phyloP scores from a whole-genome alignment of 2,797 vertebrate genomes.

The Hephaestus fuliginosus region DNA sequence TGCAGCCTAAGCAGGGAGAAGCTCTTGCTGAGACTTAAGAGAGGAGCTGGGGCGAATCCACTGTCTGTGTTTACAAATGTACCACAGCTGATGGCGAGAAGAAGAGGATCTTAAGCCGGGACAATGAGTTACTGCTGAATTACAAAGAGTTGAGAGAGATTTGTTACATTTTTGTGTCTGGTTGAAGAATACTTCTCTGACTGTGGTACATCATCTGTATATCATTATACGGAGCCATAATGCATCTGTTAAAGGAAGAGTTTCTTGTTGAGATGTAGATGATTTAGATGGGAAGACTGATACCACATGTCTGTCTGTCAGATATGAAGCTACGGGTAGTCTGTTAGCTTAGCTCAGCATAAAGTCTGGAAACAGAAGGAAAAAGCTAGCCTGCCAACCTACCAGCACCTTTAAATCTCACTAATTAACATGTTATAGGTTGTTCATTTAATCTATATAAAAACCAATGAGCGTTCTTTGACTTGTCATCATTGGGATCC shows the following conservation, averaged over 20 bases:
- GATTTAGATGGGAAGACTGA: background rate
- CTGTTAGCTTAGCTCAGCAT: background rate
- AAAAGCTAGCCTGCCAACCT: background rate
- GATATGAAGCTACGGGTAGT: background rate
- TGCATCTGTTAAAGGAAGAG: background rate
- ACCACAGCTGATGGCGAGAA: conserved; percentile 1
- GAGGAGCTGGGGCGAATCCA: conserved; percentile 18
- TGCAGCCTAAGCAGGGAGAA: conserved; percentile 42
- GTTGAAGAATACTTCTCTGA: background rate
- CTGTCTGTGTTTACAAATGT: conserved; percentile 32
- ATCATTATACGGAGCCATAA: background rate
- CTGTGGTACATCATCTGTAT: background rate
- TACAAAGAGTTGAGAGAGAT: conserved; percentile 2
- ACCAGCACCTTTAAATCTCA: background rate
- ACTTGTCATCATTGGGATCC: background rate
- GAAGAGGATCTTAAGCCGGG: background rate
- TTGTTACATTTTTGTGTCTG: background rate
- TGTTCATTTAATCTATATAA: background rate
- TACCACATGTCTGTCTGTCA: background rate
- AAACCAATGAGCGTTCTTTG: background rate
- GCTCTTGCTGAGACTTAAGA: conserved; percentile 25
- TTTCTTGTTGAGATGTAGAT: conserved; percentile 5
- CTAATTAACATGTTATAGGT: background rate
- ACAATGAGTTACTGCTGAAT: background rate
- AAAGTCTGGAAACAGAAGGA: background rate